Percentiles rank a stretch among this genome's conserved stretches.
Evolutionary conservation across 2,113 vertebrate species (phyloP).

Genomic region (Pyxicephalus adspersus): DNA sequence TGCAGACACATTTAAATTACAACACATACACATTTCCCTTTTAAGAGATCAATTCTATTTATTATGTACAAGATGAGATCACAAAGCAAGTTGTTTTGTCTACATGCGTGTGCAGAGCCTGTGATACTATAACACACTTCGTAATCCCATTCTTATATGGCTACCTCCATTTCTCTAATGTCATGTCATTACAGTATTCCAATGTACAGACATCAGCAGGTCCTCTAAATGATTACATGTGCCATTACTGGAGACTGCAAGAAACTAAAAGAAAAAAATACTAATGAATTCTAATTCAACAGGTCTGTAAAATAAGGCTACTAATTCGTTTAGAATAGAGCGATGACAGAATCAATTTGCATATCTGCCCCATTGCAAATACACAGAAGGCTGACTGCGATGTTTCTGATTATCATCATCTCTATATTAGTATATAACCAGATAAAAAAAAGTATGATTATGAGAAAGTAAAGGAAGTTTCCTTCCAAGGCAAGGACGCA

Average conservation of each 20-base stretch:
- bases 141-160: no score
- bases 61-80: no score
- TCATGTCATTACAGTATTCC: no score
- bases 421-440: conserved; percentile 36
- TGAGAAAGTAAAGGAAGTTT: conserved; percentile 25
- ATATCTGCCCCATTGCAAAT: conserved; percentile 29
- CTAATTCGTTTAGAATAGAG: conserved; percentile 25
- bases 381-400: conserved; percentile 30
- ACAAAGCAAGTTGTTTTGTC: no score
- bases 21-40: no score
- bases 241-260: conserved; percentile 22
- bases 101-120: no score
- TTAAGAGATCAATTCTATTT: no score
- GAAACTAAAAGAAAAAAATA: not conserved
- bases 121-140: no score
- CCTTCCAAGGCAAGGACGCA: conserved; percentile 19
- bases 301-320: not conserved
- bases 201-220: not conserved
- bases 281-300: not conserved
- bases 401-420: conserved; percentile 8
- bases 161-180: no score
- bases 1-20: no score
- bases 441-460: conserved; percentile 47
- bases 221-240: conserved; percentile 8
- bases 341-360: conserved; percentile 30